Conservation (phyloP, 2,113 vertebrate genomes). For the Syngnathus scovelli region DNA sequence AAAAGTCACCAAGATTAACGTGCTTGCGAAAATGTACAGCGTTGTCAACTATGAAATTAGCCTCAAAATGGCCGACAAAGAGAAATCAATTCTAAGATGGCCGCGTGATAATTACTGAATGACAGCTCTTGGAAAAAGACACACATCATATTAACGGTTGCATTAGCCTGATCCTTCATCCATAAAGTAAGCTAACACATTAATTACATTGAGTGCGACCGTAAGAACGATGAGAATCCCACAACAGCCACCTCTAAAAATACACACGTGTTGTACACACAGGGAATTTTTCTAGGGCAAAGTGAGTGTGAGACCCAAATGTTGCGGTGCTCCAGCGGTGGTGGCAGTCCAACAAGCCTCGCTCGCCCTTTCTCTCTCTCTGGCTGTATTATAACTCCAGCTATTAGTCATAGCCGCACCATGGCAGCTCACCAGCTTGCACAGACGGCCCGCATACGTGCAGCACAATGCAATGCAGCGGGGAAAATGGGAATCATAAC, state of each 20-base stretch:
- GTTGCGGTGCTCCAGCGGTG: constrained; percentile 12
- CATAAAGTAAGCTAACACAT: background rate
- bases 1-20: background rate
- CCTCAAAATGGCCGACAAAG: background rate
- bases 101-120: background rate
- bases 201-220: background rate
- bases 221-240: background rate
- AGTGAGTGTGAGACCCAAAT: constrained; percentile 26
- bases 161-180: background rate
- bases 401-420: constrained; percentile 53
- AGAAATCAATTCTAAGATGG: background rate
- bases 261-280: constrained; percentile 6
- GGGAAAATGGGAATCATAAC: too few species aligned
- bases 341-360: constrained; percentile 32
- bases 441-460: constrained; percentile 41
- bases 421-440: constrained; percentile 49
- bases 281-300: constrained; percentile 16
- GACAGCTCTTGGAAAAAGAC: background rate
- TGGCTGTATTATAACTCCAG: constrained; percentile 38
- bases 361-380: constrained; percentile 14
- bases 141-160: background rate
- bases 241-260: constrained; percentile 3
- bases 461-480: constrained; percentile 39
- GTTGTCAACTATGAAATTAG: background rate
- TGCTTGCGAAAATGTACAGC: background rate